These are phyloP conservation scores for Serilophus lunatus DNA, from an alignment of 2,113 vertebrate genomes.

Conservation along the genomic window DNA sequence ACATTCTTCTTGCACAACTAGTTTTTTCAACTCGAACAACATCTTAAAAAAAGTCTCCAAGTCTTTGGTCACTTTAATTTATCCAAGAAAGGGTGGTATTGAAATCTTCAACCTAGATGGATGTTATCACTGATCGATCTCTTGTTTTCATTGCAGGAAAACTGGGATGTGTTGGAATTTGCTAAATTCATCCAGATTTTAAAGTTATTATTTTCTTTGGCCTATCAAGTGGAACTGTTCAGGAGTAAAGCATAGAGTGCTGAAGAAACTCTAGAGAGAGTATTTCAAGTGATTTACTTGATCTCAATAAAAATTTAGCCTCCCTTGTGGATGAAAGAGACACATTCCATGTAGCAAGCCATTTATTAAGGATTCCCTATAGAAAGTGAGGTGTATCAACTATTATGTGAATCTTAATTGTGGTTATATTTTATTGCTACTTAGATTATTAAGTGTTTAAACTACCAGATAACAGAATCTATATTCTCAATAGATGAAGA, in stretches of 20 bases:
- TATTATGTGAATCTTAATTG: slow-evolving; percentile 54
- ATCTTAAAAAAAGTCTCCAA: not conserved
- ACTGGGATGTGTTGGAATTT: not conserved
- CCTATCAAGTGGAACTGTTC: not conserved
- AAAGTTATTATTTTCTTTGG: not conserved
- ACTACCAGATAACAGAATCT: slow-evolving; percentile 64
- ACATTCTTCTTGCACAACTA: accelerated
- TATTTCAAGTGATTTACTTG: slow-evolving; percentile 1
- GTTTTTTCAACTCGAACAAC: not conserved
- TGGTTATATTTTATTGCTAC: slow-evolving; percentile 64
- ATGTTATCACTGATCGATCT: not conserved
- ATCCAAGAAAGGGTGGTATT: not conserved
- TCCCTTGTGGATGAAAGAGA: not conserved
- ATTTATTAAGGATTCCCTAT: slow-evolving; percentile 15
- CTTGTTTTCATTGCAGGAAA: not conserved
- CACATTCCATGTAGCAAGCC: not conserved
- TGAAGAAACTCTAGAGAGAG: not conserved
- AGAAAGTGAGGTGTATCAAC: slow-evolving; percentile 52
- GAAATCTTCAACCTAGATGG: not conserved
- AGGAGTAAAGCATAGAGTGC: not conserved
- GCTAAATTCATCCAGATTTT: not conserved
- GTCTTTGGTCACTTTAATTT: not conserved
- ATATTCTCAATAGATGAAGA: slow-evolving; percentile 22
- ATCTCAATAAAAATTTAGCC: not conserved
- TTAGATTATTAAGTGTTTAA: slow-evolving; percentile 72